Evolutionary conservation across 30 jellyfish, hydroid and myxozoan species (phyloP).

Genomic region (Aurelia aurita): DNA sequence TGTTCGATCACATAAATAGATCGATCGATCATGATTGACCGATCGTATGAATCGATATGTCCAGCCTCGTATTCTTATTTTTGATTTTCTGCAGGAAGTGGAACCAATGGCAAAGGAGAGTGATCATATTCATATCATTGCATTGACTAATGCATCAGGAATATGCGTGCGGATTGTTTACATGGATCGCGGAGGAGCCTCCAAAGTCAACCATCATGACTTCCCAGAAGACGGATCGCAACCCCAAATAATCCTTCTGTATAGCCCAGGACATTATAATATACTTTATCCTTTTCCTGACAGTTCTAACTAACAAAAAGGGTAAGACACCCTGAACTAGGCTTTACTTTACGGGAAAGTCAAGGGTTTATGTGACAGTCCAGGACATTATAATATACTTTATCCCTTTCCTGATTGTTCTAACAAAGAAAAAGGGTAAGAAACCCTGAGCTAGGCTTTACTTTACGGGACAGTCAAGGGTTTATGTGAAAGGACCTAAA

Average conservation of each 20-base stretch:
- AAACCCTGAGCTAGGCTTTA: too few species aligned
- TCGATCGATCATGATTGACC: too few species aligned
- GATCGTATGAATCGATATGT: too few species aligned
- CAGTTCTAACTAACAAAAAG: not conserved
- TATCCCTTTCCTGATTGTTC: slow-evolving; percentile 44
- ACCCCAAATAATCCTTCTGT: slow-evolving; percentile 74
- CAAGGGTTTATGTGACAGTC: slow-evolving; percentile 71
- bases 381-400: slow-evolving; percentile 96
- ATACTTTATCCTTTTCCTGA: slow-evolving; percentile 70
- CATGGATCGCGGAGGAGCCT: slow-evolving; percentile 95
- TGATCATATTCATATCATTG: slow-evolving; percentile 94
- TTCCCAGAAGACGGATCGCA: slow-evolving; percentile 96
- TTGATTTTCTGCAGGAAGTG: slow-evolving; percentile 73
- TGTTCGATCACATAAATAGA: too few species aligned
- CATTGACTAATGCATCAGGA: slow-evolving; percentile 77
- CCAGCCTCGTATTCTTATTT: too few species aligned
- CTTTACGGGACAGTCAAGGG: too few species aligned
- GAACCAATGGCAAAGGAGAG: slow-evolving; percentile 99
- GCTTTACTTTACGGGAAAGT: too few species aligned
- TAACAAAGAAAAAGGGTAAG: not conserved
- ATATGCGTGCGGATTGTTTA: slow-evolving; percentile 86
- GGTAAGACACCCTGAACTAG: not conserved
- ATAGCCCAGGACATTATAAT: slow-evolving; percentile 98
- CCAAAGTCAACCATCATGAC: slow-evolving; percentile 80
- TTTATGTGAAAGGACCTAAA: too few species aligned